Evolutionary conservation across 2,113 vertebrate genomes (phyloP).

Genomic region (Aphelocoma coerulescens): DNA sequence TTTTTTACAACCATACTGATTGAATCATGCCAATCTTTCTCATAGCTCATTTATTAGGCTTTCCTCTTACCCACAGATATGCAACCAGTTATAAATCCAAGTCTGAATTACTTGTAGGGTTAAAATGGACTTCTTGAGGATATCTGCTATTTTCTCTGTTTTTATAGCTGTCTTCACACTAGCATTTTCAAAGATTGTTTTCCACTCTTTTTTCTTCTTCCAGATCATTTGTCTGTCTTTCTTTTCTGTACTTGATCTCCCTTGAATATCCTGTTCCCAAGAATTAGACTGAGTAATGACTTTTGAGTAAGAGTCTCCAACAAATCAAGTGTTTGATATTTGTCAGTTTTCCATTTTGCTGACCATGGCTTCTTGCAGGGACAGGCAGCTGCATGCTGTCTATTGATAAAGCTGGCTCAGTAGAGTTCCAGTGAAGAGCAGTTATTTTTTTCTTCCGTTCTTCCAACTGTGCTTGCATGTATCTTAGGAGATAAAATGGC

Average conservation of each 20-base stretch:
- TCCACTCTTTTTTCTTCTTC: neutral
- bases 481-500: neutral
- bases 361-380: neutral
- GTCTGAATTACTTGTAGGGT: neutral
- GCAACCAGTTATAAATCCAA: neutral
- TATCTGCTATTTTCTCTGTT: neutral
- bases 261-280: neutral
- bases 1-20: neutral
- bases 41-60: neutral
- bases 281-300: neutral
- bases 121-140: neutral
- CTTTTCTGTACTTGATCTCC: neutral
- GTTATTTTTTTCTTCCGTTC: neutral
- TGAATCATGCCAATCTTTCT: neutral
- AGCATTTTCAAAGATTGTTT: neutral
- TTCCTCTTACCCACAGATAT: neutral
- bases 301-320: neutral
- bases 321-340: neutral
- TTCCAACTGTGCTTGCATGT: neutral
- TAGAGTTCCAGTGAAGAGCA: neutral
- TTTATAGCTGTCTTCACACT: neutral
- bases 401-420: neutral
- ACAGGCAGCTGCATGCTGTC: neutral
- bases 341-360: neutral
- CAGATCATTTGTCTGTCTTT: neutral